Conservation (phyloP, 92 coral and sea anemone genomes). For the Plumapathes pennacea region DNA sequence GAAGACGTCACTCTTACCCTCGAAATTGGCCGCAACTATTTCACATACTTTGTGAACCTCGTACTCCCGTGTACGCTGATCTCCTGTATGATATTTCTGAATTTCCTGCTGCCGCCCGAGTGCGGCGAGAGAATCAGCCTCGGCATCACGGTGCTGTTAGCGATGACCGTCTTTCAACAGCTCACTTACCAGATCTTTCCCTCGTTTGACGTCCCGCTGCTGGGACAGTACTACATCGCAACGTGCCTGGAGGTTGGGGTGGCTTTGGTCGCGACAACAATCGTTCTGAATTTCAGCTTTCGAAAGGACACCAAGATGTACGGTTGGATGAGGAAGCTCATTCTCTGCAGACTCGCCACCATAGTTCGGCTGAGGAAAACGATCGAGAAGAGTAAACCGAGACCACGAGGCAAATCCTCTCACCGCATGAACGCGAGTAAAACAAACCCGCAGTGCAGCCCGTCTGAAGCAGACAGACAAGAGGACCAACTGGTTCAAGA, state of each 20-base stretch:
- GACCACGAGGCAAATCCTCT: too few relatives aligned
- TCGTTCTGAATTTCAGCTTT: conserved; percentile 84
- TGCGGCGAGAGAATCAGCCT: conserved; percentile 94
- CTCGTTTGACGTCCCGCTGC: conserved; percentile 84
- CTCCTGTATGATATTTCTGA: conserved; percentile 94
- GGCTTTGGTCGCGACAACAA: conserved; percentile 79
- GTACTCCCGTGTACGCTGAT: conserved; percentile 89
- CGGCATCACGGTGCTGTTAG: conserved; percentile 92
- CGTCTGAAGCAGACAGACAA: too few relatives aligned
- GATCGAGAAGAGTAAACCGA: conserved; percentile 37
- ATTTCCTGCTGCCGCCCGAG: conserved; percentile 88
- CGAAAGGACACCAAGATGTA: conserved; percentile 95
- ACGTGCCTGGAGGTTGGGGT: conserved; percentile 85
- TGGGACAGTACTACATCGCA: conserved; percentile 95
- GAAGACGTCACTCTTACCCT: conserved; percentile 77
- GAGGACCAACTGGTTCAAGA: conserved; percentile 62
- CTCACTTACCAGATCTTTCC: conserved; percentile 93
- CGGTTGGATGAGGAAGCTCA: conserved; percentile 54
- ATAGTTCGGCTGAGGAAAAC: conserved; percentile 56
- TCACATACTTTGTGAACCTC: conserved; percentile 78
- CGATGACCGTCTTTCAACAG: conserved; percentile 97
- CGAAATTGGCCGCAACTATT: conserved; percentile 59
- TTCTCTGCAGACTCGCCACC: conserved; percentile 80
- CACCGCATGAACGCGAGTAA: too few relatives aligned
- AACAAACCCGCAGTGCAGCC: not conserved